These are phyloP conservation scores for Agonopterix alstromeriana DNA, from an alignment of 2,888 invertebrate genomes.

Conservation along the genomic window DNA sequence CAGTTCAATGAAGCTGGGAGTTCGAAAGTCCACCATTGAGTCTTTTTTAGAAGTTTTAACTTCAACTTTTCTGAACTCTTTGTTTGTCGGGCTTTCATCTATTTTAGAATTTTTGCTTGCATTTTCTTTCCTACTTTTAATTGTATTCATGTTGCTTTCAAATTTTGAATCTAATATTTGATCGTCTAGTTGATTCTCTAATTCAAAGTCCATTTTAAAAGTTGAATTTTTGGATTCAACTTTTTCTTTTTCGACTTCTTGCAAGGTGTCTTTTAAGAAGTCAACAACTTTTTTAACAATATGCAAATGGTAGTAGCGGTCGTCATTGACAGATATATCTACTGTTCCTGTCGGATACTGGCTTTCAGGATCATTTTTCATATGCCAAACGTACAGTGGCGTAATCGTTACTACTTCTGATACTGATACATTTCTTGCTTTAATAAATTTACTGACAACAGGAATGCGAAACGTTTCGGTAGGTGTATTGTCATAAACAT, in stretches of 20 bases:
- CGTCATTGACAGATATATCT: constrained; percentile 16
- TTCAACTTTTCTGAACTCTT: neutral
- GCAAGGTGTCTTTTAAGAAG: constrained; percentile 6
- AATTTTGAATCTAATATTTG: no score
- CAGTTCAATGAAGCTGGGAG: neutral
- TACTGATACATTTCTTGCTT: constrained; percentile 22
- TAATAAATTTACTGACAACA: constrained; percentile 27
- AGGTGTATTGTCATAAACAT: constrained; percentile 19
- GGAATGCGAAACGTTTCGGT: constrained; percentile 37
- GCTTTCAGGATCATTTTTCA: constrained; percentile 11
- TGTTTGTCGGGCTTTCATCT: neutral
- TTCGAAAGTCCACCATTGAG: no score
- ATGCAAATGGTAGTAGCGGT: constrained; percentile 18
- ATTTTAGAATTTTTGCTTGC: no score
- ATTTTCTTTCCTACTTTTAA: no score
- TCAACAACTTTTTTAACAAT: constrained; percentile 19
- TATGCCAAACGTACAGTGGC: constrained; percentile 49
- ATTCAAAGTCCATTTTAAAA: neutral
- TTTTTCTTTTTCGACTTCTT: no score
- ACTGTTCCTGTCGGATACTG: constrained; percentile 19
- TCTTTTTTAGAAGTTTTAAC: neutral
- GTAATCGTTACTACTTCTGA: constrained; percentile 36
- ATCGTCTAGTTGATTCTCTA: neutral
- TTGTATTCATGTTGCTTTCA: no score
- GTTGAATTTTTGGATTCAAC: no score